Conservation (phyloP, 1,140 invertebrate species). For the Chlorops oryzae region DNA sequence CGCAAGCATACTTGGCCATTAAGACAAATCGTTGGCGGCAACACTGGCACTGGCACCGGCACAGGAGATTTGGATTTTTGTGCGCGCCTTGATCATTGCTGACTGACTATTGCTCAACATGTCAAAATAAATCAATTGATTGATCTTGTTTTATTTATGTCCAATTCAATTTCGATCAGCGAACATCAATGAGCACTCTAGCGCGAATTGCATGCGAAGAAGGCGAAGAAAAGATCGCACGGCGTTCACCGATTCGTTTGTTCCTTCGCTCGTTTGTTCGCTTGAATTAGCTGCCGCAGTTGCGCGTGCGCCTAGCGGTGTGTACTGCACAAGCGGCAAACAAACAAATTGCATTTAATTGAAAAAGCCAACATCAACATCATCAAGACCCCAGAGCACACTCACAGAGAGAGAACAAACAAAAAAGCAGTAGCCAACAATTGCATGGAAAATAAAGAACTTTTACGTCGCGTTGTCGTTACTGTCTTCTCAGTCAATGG, state of each 20-base stretch:
- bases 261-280: no score
- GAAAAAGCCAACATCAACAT: no score
- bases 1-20: conserved; percentile 21
- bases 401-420: no score
- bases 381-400: no score
- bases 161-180: conserved; percentile 49
- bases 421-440: no score
- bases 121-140: conserved; percentile 50
- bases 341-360: conserved; percentile 21
- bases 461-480: no score
- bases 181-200: conserved; percentile 22
- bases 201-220: not conserved
- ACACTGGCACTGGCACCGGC: conserved; percentile 22
- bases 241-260: no score
- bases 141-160: conserved; percentile 50
- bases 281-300: no score
- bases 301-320: not conserved
- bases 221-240: not conserved
- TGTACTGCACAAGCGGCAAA: conserved; percentile 11
- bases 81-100: conserved; percentile 12
- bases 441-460: no score
- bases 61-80: conserved; percentile 2
- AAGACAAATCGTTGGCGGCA: conserved; percentile 19
- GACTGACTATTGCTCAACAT: conserved; percentile 39
- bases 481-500: no score